Percentiles rank a stretch among this genome's conserved stretches.
phyloP scores from a whole-genome alignment of 1,140 invertebrate genomes.

The Marisa cornuarietis region DNA sequence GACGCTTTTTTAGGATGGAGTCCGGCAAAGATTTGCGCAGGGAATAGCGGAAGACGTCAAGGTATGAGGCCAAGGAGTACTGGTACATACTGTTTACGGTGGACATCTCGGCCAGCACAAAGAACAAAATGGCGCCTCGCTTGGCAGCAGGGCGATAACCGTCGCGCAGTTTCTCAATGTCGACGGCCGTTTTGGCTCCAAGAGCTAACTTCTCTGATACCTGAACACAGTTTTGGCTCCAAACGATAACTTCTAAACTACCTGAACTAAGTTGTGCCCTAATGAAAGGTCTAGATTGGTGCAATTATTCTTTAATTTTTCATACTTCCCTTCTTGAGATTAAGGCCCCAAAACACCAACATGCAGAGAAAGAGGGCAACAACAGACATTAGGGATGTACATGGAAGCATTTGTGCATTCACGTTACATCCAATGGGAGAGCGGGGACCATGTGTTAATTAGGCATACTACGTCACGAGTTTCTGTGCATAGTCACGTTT shows the following conservation, averaged over 20 bases:
- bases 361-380: too few relatives aligned
- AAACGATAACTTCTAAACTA: not conserved
- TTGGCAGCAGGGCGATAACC: constrained; percentile 82
- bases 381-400: too few relatives aligned
- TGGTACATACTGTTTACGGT: constrained; percentile 88
- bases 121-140: constrained; percentile 85
- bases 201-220: constrained; percentile 76
- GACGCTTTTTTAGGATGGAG: constrained; percentile 73
- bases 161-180: constrained; percentile 82
- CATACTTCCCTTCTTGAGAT: not conserved
- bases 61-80: constrained; percentile 75
- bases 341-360: not conserved
- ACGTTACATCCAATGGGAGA: too few relatives aligned
- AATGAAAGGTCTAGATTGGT: too few relatives aligned
- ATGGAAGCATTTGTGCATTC: too few relatives aligned
- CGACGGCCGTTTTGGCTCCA: constrained; percentile 74
- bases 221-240: constrained; percentile 46
- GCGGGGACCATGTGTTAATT: too few relatives aligned
- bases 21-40: constrained; percentile 80
- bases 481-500: too few relatives aligned
- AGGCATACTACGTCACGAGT: too few relatives aligned
- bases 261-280: not conserved
- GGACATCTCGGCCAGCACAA: constrained; percentile 85
- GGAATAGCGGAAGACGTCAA: constrained; percentile 80
- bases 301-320: not conserved